Conservation (phyloP, 2,888 invertebrate genomes). For the Protodeltote pygarga region DNA sequence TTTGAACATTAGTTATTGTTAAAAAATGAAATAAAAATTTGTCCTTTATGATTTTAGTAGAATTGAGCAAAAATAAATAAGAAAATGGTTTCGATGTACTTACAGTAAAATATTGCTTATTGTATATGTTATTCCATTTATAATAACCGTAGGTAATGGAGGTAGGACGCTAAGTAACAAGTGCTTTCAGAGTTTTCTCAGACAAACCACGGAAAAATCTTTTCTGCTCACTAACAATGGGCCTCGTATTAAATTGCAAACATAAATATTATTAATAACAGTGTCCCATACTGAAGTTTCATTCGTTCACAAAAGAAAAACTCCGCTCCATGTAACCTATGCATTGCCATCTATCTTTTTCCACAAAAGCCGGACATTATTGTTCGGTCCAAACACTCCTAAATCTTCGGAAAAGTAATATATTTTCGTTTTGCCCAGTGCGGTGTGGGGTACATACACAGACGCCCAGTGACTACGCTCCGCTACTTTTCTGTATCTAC, state of each 20-base stretch:
- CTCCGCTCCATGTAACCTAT: conserved; percentile 83
- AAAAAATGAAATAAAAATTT: no score
- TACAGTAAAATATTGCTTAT: conserved; percentile 13
- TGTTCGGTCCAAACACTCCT: conserved; percentile 88
- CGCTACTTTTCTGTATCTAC: conserved; percentile 82
- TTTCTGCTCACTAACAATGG: conserved; percentile 70
- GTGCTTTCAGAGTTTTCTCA: conserved; percentile 51
- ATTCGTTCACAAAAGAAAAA: conserved; percentile 84
- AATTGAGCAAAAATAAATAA: no score
- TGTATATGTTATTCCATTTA: conserved; percentile 15
- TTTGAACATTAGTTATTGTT: no score
- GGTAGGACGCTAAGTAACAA: conserved; percentile 45
- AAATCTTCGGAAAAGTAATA: conserved; percentile 88
- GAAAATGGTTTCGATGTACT: background rate
- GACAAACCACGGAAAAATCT: conserved; percentile 66
- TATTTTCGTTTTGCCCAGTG: conserved; percentile 87
- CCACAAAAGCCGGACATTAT: conserved; percentile 88
- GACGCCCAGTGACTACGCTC: conserved; percentile 59
- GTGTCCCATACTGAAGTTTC: conserved; percentile 77
- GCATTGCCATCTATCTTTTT: conserved; percentile 87
- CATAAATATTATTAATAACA: conserved; percentile 85
- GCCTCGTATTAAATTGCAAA: conserved; percentile 69
- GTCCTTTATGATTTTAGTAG: no score
- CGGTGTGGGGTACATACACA: conserved; percentile 75
- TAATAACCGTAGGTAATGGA: conserved; percentile 40